These are phyloP conservation scores for Eulithis testata DNA, from an alignment of 2,888 invertebrate species.

Conservation along the genomic window DNA sequence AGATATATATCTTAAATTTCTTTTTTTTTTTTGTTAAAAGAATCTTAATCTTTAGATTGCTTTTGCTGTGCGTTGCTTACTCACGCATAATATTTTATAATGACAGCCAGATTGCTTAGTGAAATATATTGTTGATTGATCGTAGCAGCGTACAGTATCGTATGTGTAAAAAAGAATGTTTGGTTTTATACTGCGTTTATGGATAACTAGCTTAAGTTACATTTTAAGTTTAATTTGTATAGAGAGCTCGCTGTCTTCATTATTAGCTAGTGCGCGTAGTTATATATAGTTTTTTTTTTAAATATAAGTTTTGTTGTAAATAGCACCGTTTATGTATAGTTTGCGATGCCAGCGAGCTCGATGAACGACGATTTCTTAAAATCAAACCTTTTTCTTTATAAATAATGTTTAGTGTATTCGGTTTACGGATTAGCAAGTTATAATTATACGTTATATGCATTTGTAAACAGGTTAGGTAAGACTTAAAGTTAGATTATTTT, in stretches of 20 bases:
- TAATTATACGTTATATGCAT: conserved; percentile 78
- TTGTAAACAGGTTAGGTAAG: conserved; percentile 81
- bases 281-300: conserved; percentile 34
- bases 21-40: no score
- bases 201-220: conserved; percentile 21
- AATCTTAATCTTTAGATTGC: no score
- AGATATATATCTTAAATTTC: no score
- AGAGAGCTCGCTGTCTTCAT: conserved; percentile 27
- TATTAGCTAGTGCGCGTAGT: conserved; percentile 36
- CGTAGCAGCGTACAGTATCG: not conserved
- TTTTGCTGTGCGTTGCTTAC: no score
- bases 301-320: conserved; percentile 39
- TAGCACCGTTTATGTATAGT: conserved; percentile 39
- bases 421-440: conserved; percentile 38
- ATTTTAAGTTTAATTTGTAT: conserved; percentile 30
- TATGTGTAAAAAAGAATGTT: conserved; percentile 5
- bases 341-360: conserved; percentile 29
- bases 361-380: conserved; percentile 21
- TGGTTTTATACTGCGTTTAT: conserved; percentile 27
- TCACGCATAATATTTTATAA: no score
- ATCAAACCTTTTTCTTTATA: conserved; percentile 42
- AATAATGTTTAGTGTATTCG: conserved; percentile 56
- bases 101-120: no score
- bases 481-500: conserved; percentile 73
- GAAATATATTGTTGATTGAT: not conserved